Base-by-base conservation (phyloP, 2,888 invertebrate species). In the Drosophila melanocephala region DNA sequence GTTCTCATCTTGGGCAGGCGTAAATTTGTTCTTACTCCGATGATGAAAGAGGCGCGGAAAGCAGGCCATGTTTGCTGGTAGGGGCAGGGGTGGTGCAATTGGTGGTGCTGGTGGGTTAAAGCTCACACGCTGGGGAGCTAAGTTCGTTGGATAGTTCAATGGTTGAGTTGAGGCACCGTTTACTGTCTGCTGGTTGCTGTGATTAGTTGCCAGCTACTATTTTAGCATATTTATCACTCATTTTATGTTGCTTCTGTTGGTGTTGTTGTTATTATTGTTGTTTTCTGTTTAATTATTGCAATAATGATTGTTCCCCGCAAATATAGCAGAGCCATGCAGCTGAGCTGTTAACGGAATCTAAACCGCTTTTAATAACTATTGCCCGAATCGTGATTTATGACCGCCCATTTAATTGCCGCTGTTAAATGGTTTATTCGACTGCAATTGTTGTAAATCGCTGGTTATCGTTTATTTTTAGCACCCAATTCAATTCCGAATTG, bases 1-100 rank as follows among this genome's bases (percentile, higher is more conserved):
- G 76, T 93, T 92, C 62, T 83, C 90, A 77, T 92, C 92, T 67
- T 86, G 80, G 37, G 89, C 84, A 12, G 92, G 93, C 47, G 83
- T 87, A 60, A 92, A 92, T 82, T 92, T 93, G 78, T 84, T 86
- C 82, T 89, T 93, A 35, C 83, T 86, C 5, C 92, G 88, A 59
- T 78, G 79, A 55, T 81, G 82, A 56, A 92, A 87, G 35, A 92
- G 79, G 22, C 91, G 92, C 60, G 91, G 92, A 83, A 92, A 92
- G 68, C 92, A 92, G 63, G 93, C 91, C 93, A 92, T 92, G 28
- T 73, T 77, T 64, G 51, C 19, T 6, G 7, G 7, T 19, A 26
- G n/a, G 32, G 19, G 37, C 1, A 28, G 33, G 28, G 44, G 26
- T 50, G 55, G n/a, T 35, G 12, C 37, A 16, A 1, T 51, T 16